Evolutionary conservation across 2,888 invertebrate species (phyloP).

Genomic region (Hoplodrina ambigua): DNA sequence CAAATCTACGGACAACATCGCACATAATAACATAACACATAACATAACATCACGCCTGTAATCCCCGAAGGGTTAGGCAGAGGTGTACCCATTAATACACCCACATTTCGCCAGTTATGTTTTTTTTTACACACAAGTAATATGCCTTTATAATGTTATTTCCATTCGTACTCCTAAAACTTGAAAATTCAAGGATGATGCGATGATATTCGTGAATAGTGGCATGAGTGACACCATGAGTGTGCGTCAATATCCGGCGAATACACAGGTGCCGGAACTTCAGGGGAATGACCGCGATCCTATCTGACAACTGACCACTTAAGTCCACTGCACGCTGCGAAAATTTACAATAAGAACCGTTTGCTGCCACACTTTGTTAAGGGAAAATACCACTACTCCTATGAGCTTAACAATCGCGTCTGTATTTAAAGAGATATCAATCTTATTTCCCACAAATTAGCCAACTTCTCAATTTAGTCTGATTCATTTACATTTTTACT

Average conservation of each 20-base stretch:
- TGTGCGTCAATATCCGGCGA: constrained; percentile 76
- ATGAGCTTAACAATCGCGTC: neutral
- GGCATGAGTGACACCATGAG: constrained; percentile 62
- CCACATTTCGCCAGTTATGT: no score
- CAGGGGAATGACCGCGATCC: constrained; percentile 76
- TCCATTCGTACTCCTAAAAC: constrained; percentile 1
- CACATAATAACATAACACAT: neutral
- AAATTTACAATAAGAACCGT: constrained; percentile 68
- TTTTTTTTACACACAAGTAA: no score
- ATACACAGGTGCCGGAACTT: constrained; percentile 75
- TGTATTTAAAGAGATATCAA: no score
- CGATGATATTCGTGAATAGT: constrained; percentile 46
- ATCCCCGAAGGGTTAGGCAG: no score
- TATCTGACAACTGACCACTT: constrained; percentile 67
- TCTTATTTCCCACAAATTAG: neutral
- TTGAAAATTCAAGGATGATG: constrained; percentile 26
- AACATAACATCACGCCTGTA: no score
- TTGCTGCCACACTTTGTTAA: constrained; percentile 37
- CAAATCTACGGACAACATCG: neutral
- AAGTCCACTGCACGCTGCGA: constrained; percentile 68
- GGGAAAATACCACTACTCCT: constrained; percentile 19
- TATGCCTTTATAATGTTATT: neutral
- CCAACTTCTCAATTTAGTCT: neutral
- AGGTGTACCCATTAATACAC: no score
- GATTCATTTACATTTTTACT: neutral